Percentiles rank a stretch among this genome's conserved stretches.
These are phyloP conservation scores for Sebastes variabilis DNA, from an alignment of 2,797 vertebrate species.

Conservation along the genomic window DNA sequence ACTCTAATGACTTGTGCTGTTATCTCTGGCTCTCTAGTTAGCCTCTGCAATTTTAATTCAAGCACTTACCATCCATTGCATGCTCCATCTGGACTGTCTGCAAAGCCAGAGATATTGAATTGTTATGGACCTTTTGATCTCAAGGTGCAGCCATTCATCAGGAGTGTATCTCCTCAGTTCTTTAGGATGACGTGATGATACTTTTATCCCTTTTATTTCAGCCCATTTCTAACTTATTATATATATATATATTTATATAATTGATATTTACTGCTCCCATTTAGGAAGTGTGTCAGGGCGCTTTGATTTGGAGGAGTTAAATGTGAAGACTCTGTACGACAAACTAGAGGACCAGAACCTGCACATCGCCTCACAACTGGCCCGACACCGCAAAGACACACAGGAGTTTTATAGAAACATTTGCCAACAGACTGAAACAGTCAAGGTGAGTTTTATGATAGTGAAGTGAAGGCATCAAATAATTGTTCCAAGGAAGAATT, in stretches of 20 bases:
- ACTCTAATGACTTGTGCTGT: constrained; percentile 50
- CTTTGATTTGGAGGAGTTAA: constrained; percentile 90
- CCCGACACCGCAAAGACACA: constrained; percentile 86
- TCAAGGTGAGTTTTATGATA: constrained; percentile 79
- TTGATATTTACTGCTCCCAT: constrained; percentile 6
- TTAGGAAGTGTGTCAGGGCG: constrained; percentile 62
- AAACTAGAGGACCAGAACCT: constrained; percentile 96
- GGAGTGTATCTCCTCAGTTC: neutral
- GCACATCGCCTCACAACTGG: constrained; percentile 90
- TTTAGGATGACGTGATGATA: neutral
- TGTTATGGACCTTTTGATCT: constrained; percentile 14
- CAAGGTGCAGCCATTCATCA: constrained; percentile 1
- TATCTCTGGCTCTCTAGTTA: constrained; percentile 37
- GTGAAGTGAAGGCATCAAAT: neutral
- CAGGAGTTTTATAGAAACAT: constrained; percentile 88
- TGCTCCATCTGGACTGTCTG: neutral
- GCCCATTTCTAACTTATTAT: neutral
- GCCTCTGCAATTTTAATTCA: constrained; percentile 32
- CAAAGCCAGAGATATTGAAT: neutral
- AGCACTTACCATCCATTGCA: constrained; percentile 28
- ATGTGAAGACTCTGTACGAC: constrained; percentile 90
- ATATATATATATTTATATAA: neutral
- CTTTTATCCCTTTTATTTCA: neutral
- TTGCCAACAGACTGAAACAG: constrained; percentile 81
- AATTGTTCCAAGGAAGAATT: neutral